Evolutionary conservation across 2,888 invertebrate species (phyloP), one percentile per base, ranked within the genome.

Genomic region (Liposcelis brunnea): DNA sequence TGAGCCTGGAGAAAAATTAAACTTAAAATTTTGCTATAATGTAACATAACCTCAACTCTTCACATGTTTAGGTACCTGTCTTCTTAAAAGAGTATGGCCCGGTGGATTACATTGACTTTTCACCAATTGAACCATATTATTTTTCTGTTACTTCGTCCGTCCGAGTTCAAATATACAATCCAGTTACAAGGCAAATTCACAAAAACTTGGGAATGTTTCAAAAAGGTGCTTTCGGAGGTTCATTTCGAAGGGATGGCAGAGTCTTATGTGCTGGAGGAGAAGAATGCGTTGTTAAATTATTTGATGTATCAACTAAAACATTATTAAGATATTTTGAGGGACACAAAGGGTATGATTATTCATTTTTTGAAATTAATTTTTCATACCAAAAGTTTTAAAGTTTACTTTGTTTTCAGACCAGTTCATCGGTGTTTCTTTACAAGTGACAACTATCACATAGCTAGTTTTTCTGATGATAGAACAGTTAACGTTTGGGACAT

Each of bases 71-170:
- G 91, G 70, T 75, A 47, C 89, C 91, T 19, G 82, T 87, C 2
- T 69, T 89, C 33, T 75, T 89, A 0, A 93, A 94, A 62, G 94
- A 95, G 63, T 89, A 84, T 63, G 90, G 90, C 16, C 79, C 86
- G 0, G 84, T 97, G 45, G 89, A 91, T 58, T 81, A 85, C 57
- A 74, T 95, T 36, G 84, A 91, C 60, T 89, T 95, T 59, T 84
- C 86, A 49, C 87, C 89, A 1, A 72, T 80, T 8, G 81, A 87
- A 57, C 93, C 94, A 0, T 75, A 86, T 66, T 79, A 85, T 60
- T 86, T 94, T 67, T 93, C 91, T 6, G 84, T 90, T 14, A 91
- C 95, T 45, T 89, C 85, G 59, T 91, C 93, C 1, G 84, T 86
- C 1, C 73, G 86, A 59, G 61, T 67, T 12, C 71, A 83, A 67